Evolutionary conservation across 2,797 vertebrate species (phyloP), one percentile per base, ranked within the genome.

Genomic region (Echiichthys vipera): DNA sequence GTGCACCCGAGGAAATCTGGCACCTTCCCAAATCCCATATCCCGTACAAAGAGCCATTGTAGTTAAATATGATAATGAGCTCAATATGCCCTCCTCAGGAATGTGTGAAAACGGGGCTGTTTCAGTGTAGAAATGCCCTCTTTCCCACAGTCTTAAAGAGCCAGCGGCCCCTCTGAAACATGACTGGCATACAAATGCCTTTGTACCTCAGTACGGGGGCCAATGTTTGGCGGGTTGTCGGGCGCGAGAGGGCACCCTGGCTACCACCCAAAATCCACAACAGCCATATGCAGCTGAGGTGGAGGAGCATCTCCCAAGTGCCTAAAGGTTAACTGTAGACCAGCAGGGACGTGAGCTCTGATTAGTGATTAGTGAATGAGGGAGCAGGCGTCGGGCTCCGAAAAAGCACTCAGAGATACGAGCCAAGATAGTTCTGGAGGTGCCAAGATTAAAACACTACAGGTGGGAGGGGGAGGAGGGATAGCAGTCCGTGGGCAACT

Each of bases 51-150:
- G 93, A 91, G 78, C 90, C 88, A 92, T 94, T 94, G 89, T 94
- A 90, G 90, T 93, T 87, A 88, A 89, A 88, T 90, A 91, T 90
- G 92, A 89, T 94, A 94, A 94, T 94, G 90, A 94, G 92, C 93
- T 93, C 93, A 94, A 92, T 92, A 92, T 94, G 93, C 88, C 89
- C 90, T 92, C 81, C 86, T 90, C 87, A 89, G 93, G 94, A 94
- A 94, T 94, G 93, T 94, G 92, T 93, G 91, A 92, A 94, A 92
- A 91, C 22, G 56, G 86, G 87, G 77, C 88, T 79, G 88, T 88
- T 91, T 85, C 67, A 78, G 66, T 51, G 71, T 29, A 80, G 78
- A 89, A 88, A 80, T 91, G 80, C 88, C 89, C 90, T 85, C 81
- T 90, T 94, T 94, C 93, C 92, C 93, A 93, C 93, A 94, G 88